Percentiles rank a stretch among this genome's conserved stretches.
Evolutionary conservation across 2,797 vertebrate species (phyloP).

Genomic region (Melanotaenia boesemani): DNA sequence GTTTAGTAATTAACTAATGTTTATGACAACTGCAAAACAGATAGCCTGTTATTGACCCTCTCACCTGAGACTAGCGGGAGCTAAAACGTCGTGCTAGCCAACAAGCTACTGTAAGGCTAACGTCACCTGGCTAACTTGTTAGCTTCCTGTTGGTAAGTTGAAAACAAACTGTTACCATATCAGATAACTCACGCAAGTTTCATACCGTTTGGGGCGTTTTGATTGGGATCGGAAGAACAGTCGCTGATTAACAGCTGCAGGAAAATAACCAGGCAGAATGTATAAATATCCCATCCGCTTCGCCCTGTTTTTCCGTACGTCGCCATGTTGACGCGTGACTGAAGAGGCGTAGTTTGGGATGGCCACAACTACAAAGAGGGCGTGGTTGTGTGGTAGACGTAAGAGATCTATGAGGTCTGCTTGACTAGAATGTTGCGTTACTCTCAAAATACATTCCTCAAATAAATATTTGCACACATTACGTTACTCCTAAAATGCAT

Average conservation of each 20-base stretch:
- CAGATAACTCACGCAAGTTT: background rate
- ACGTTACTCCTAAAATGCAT: background rate
- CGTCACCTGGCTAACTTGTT: slow-evolving; percentile 13
- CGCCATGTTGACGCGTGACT: slow-evolving; percentile 77
- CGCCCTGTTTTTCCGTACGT: slow-evolving; percentile 44
- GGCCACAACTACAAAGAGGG: background rate
- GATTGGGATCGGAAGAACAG: rapidly evolving
- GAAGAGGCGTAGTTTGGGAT: slow-evolving; percentile 25
- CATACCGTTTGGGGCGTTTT: rapidly evolving
- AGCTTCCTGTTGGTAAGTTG: background rate
- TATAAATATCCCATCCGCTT: slow-evolving; percentile 28
- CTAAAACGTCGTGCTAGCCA: slow-evolving; percentile 31
- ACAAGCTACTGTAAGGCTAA: slow-evolving; percentile 10
- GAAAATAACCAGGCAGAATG: slow-evolving; percentile 54
- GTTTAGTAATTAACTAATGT: too few species aligned
- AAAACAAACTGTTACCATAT: background rate
- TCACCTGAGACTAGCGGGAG: slow-evolving; percentile 7
- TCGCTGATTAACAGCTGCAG: slow-evolving; percentile 44
- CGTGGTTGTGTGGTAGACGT: background rate
- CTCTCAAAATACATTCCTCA: background rate
- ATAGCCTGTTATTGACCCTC: background rate
- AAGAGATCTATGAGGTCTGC: background rate
- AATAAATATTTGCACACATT: too few species aligned
- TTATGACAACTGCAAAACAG: background rate
- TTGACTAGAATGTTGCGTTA: background rate